Conservation (phyloP, 2,888 invertebrate species). For the Sylvicola cinctus region DNA sequence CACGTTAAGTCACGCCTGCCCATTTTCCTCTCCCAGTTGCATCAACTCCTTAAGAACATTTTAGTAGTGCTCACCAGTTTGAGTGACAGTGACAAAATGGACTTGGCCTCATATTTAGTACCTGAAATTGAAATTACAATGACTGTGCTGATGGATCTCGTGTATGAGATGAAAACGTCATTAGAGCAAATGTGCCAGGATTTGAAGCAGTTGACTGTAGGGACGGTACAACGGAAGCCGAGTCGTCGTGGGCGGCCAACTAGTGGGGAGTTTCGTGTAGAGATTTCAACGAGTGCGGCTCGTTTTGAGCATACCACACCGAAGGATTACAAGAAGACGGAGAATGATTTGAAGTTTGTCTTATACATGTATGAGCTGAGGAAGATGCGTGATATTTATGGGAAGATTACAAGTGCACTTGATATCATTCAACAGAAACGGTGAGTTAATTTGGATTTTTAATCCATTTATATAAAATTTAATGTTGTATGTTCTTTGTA, state of each 20-base stretch:
- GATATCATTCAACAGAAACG: conserved; percentile 20
- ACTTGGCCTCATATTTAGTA: conserved; percentile 40
- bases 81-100: conserved; percentile 33
- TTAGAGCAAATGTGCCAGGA: conserved; percentile 36
- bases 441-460: conserved; percentile 8
- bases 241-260: not conserved
- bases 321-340: no score
- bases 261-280: no score
- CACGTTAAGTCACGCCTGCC: conserved; percentile 43
- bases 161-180: conserved; percentile 35
- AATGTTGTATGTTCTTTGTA: conserved; percentile 13
- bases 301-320: no score
- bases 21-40: conserved; percentile 39
- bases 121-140: conserved; percentile 26
- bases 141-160: conserved; percentile 27
- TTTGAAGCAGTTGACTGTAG: conserved; percentile 4
- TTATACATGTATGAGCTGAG: conserved; percentile 21
- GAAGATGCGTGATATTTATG: conserved; percentile 23
- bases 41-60: conserved; percentile 35
- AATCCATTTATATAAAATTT: not conserved
- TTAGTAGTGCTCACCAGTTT: conserved; percentile 36
- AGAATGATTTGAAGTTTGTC: conserved; percentile 20
- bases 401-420: conserved; percentile 16
- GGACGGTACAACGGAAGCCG: not conserved
- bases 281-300: no score